Evolutionary conservation across 2,888 invertebrate species (phyloP), one percentile per base, ranked within the genome.

Genomic region (Mantis religiosa): DNA sequence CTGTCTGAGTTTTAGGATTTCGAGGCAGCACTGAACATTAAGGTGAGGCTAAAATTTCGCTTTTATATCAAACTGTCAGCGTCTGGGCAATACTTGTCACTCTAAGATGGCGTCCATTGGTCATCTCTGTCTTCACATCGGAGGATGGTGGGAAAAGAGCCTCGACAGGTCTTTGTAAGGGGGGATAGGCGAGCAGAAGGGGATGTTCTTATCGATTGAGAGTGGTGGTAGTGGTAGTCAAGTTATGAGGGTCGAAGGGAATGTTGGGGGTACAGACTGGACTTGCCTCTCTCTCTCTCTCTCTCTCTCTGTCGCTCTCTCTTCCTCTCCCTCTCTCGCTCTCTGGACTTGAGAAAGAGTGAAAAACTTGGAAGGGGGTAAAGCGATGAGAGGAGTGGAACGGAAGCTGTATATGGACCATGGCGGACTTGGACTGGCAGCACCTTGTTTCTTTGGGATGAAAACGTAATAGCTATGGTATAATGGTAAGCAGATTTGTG

Each of bases 181-280:
- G n/a, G 34, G 82, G 34, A 34, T 82, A 27, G 88, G 28, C 82
- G 85, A 28, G 90, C 82, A 47, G 84, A 28, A 81, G 90, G 89
- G 90, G 86, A 88, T 89, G 89, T 89, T 89, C 87, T 87, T 90
- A 90, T 90, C 90, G 90, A 90, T 90, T 90, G 90, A 88, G 89
- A 85, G 86, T 82, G 89, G 89, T 87, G 89, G 90, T 87, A 88
- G 86, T 90, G 89, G 89, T 88, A 89, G 90, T 89, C 90, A 90
- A 90, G 89, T 89, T 90, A 90, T 90, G 90, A 90, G 90, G 89
- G 90, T 87, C 83, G 88, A 54, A 88, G 87, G 83, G 87, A 84
- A 34, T 82, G 82, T 15, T 25, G 25, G 87, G 25, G 82, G 71
- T 81, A 28, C 47, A 81, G 28, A 84, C 34, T 81, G 88, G 81